Conservation (phyloP, 2,888 invertebrate species). For the Sialis fuliginosa region DNA sequence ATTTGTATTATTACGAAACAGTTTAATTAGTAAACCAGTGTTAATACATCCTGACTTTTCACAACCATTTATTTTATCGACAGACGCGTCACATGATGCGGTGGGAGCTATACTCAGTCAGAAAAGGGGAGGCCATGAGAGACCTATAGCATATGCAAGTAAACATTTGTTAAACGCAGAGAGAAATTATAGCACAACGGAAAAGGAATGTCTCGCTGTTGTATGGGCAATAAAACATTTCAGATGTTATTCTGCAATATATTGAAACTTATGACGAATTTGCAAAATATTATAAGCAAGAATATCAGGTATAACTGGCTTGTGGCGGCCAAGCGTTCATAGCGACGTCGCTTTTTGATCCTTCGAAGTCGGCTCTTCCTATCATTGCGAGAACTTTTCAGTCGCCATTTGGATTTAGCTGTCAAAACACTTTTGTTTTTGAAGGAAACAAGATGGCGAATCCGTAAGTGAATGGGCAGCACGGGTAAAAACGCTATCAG, state of each 20-base stretch:
- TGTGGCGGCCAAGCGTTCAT: too few species aligned
- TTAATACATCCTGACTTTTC: not conserved
- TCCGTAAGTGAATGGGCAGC: too few species aligned
- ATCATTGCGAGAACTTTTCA: too few species aligned
- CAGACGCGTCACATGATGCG: not conserved
- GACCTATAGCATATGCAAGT: not conserved
- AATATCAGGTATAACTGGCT: too few species aligned
- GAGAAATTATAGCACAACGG: not conserved
- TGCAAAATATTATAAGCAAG: too few species aligned
- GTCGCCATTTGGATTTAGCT: too few species aligned
- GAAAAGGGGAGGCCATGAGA: not conserved
- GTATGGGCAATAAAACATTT: not conserved
- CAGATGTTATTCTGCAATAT: not conserved
- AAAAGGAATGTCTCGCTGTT: not conserved
- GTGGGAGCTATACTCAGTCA: not conserved
- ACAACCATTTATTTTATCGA: not conserved
- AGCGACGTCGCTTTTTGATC: too few species aligned
- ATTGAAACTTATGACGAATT: too few species aligned
- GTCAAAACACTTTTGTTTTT: too few species aligned
- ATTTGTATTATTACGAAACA: not conserved
- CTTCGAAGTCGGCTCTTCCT: too few species aligned
- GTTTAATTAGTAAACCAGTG: not conserved
- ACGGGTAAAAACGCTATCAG: too few species aligned
- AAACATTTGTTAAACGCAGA: not conserved
- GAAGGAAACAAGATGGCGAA: too few species aligned